These are phyloP conservation scores for Amblyopsis rosae DNA, from an alignment of 2,113 vertebrate species.

Conservation along the genomic window DNA sequence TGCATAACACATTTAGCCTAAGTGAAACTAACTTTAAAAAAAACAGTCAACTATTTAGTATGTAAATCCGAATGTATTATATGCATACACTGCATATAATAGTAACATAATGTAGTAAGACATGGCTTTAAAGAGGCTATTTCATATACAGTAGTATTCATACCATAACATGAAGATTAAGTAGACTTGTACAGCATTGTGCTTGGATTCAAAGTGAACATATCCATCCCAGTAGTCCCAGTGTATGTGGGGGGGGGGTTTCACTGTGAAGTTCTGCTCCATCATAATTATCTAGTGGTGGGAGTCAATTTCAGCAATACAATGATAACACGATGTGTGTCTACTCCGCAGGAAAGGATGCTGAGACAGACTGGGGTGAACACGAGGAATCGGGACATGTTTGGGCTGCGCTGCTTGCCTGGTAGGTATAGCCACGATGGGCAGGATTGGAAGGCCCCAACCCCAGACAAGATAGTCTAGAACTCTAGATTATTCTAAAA, in stretches of 20 bases:
- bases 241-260: neutral
- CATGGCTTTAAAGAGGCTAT: too few relatives aligned
- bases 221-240: neutral
- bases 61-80: too few relatives aligned
- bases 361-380: slow-evolving; percentile 69
- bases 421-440: slow-evolving; percentile 51
- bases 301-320: neutral
- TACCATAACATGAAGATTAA: slow-evolving; percentile 1
- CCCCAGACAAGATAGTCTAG: slow-evolving; percentile 42
- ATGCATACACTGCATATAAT: too few relatives aligned
- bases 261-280: neutral
- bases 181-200: neutral
- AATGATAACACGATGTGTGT: slow-evolving; percentile 4
- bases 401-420: slow-evolving; percentile 76
- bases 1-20: too few relatives aligned
- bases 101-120: too few relatives aligned
- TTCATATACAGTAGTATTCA: neutral
- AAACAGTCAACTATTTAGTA: too few relatives aligned
- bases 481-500: slow-evolving; percentile 27
- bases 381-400: slow-evolving; percentile 69
- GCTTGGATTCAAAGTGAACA: too few relatives aligned
- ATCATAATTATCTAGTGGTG: neutral
- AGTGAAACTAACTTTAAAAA: too few relatives aligned
- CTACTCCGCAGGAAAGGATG: slow-evolving; percentile 72
- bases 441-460: slow-evolving; percentile 6